Percentiles rank a stretch among this genome's conserved stretches.
Conservation (phyloP, 2,888 invertebrate species). For the Standfussiana lucernea region DNA sequence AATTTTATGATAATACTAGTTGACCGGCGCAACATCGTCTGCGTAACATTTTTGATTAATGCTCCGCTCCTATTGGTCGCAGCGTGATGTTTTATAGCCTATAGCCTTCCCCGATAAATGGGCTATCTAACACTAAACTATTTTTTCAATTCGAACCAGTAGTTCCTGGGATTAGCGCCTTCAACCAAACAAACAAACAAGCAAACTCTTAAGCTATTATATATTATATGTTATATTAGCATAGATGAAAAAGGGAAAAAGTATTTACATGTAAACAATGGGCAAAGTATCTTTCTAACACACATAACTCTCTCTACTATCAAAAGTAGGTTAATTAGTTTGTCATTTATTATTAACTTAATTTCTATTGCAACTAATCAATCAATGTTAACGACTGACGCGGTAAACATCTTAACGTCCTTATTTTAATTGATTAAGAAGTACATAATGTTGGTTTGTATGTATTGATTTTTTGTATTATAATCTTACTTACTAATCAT, state of each 20-base stretch:
- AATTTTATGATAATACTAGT: background rate
- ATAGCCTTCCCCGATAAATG: too few relatives aligned
- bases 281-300: background rate
- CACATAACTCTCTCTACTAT: background rate
- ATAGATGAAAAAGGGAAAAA: background rate
- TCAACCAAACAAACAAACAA: too few relatives aligned
- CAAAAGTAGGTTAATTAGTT: slow-evolving; percentile 37
- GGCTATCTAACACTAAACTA: too few relatives aligned
- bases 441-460: background rate
- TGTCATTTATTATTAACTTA: slow-evolving; percentile 4
- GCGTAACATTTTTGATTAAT: too few relatives aligned
- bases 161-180: too few relatives aligned
- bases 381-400: slow-evolving; percentile 18
- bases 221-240: too few relatives aligned
- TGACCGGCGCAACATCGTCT: too few relatives aligned
- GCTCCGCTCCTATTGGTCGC: too few relatives aligned
- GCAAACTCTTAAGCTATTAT: too few relatives aligned
- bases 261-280: background rate
- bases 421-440: slow-evolving; percentile 20
- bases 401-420: slow-evolving; percentile 1
- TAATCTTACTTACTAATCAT: too few relatives aligned
- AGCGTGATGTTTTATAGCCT: too few relatives aligned
- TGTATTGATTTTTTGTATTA: background rate
- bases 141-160: too few relatives aligned
- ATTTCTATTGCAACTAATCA: slow-evolving; percentile 16